Conservation (phyloP, 2,888 invertebrate genomes). For the Caenorhabditis doughertyi region DNA sequence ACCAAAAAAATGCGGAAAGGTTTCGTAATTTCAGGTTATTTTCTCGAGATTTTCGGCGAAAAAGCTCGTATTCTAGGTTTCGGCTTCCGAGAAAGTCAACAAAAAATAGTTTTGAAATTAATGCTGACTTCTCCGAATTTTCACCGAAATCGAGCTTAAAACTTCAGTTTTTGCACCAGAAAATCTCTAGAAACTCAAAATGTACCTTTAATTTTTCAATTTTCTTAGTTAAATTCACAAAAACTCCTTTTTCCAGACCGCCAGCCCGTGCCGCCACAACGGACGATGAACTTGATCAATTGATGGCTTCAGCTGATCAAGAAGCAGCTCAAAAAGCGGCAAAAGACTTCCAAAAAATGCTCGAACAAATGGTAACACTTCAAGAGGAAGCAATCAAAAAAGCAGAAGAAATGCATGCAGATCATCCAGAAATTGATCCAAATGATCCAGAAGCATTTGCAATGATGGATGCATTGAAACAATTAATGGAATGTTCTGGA, state of each 20-base stretch:
- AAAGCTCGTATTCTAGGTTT: too few species aligned
- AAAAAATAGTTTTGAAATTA: too few species aligned
- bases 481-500: constrained; percentile 67
- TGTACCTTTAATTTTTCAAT: too few species aligned
- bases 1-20: too few species aligned
- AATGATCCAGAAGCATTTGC: constrained; percentile 68
- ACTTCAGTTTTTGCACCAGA: too few species aligned
- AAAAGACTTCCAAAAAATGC: constrained; percentile 73
- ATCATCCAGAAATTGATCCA: constrained; percentile 28
- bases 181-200: too few species aligned
- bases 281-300: constrained; percentile 73
- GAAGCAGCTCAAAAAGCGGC: constrained; percentile 74
- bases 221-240: too few species aligned
- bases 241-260: constrained; percentile 3
- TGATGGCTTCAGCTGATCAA: constrained; percentile 72
- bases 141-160: too few species aligned
- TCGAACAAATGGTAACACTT: constrained; percentile 72
- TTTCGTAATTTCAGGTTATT: too few species aligned
- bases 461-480: constrained; percentile 75
- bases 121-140: too few species aligned
- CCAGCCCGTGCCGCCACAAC: constrained; percentile 57
- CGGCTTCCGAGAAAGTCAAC: too few species aligned
- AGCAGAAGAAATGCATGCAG: constrained; percentile 13
- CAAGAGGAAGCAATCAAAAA: constrained; percentile 67
- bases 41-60: too few species aligned